These are phyloP conservation scores for Daboia siamensis DNA, from an alignment of 2,113 vertebrate genomes.

Conservation along the genomic window DNA sequence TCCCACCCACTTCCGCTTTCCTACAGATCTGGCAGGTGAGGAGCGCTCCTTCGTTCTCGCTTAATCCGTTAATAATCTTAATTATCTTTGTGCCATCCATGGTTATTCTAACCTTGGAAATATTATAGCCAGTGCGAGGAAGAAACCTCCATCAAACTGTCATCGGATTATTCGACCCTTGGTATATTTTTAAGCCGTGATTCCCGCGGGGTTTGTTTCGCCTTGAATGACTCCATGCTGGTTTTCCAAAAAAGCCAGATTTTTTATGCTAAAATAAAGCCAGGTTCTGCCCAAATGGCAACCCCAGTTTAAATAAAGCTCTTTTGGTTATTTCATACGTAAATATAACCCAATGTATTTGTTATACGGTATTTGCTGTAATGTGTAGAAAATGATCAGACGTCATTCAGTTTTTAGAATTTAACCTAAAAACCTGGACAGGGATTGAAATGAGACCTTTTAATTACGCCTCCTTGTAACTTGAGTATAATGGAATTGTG, in stretches of 20 bases:
- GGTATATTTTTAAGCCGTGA: background rate
- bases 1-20: background rate
- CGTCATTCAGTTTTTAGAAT: background rate
- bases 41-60: rapidly evolving
- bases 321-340: background rate
- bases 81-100: background rate
- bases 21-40: background rate
- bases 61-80: background rate
- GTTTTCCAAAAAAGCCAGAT: background rate
- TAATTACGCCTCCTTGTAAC: background rate
- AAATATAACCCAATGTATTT: background rate
- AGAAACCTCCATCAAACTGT: background rate
- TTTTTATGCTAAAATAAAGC: background rate
- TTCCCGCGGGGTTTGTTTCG: background rate
- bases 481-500: background rate
- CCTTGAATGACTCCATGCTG: background rate
- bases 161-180: background rate
- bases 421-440: background rate
- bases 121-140: background rate
- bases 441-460: background rate
- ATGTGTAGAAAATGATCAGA: background rate
- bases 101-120: background rate
- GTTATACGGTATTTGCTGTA: background rate
- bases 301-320: background rate
- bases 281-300: background rate